phyloP scores from a whole-genome alignment of 2,113 vertebrate genomes.

The Sakesphorus luctuosus region DNA sequence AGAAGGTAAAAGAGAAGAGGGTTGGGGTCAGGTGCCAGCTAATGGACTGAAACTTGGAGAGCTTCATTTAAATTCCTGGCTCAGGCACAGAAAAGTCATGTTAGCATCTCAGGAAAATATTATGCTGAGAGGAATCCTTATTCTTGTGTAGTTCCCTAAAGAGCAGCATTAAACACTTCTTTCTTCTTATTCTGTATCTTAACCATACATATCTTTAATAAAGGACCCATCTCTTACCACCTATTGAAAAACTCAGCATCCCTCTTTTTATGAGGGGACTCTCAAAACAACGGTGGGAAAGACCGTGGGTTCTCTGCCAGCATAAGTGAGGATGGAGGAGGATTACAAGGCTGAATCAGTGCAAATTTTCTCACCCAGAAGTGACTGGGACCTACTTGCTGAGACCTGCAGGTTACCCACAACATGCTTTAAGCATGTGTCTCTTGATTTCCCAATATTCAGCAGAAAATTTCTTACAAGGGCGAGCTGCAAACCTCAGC shows the following conservation, averaged over 20 bases:
- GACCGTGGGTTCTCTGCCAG: not conserved
- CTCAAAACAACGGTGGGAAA: not conserved
- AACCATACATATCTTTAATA: not conserved
- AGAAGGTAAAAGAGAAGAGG: not conserved
- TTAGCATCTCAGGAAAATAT: slow-evolving; percentile 32
- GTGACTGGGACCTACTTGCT: accelerated
- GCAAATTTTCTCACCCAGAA: not conserved
- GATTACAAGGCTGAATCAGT: not conserved
- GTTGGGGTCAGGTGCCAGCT: not conserved
- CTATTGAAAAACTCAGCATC: not conserved
- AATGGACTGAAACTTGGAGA: not conserved
- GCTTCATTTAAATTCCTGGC: slow-evolving; percentile 20
- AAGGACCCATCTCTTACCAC: not conserved
- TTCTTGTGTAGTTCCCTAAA: not conserved
- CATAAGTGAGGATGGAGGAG: not conserved
- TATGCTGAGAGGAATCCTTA: not conserved
- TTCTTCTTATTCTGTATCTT: not conserved
- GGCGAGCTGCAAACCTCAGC: not conserved
- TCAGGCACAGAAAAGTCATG: not conserved
- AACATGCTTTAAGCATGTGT: not conserved
- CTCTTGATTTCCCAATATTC: not conserved
- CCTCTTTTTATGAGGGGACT: not conserved
- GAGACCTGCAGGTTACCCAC: not conserved
- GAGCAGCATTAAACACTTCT: not conserved
- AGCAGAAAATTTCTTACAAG: not conserved